Evolutionary conservation across 2,797 vertebrate species (phyloP).

Genomic region (Phoxinus dragarum): DNA sequence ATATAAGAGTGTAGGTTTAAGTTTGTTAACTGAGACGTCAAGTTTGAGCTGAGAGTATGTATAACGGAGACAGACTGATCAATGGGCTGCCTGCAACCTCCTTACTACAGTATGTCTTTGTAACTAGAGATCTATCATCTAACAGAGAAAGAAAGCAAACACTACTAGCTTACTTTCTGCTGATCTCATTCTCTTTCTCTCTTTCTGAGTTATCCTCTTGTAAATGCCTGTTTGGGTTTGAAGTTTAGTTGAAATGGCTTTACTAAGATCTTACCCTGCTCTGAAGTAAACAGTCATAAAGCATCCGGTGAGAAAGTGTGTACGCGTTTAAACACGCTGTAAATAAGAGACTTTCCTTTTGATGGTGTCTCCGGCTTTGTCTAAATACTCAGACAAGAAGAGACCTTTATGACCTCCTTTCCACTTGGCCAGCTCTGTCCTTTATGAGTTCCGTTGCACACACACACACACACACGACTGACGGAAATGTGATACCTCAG

Average conservation of each 20-base stretch:
- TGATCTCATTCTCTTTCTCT: slow-evolving; percentile 62
- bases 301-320: slow-evolving; percentile 62
- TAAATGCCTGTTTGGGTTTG: slow-evolving; percentile 61
- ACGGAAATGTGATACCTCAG: slow-evolving; percentile 25
- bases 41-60: not conserved
- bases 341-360: slow-evolving; percentile 76
- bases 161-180: slow-evolving; percentile 47
- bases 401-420: slow-evolving; percentile 51
- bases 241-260: slow-evolving; percentile 74
- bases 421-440: slow-evolving; percentile 20
- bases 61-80: slow-evolving; percentile 46
- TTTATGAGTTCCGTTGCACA: slow-evolving; percentile 6
- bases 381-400: slow-evolving; percentile 52
- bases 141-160: slow-evolving; percentile 3
- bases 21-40: not conserved
- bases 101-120: slow-evolving; percentile 69
- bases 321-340: slow-evolving; percentile 74
- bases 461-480: slow-evolving; percentile 3
- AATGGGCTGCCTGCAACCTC: slow-evolving; percentile 57
- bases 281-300: slow-evolving; percentile 79
- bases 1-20: not conserved
- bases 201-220: slow-evolving; percentile 69
- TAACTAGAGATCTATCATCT: slow-evolving; percentile 59
- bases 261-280: slow-evolving; percentile 56
- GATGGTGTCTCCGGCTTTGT: slow-evolving; percentile 70